Conservation (phyloP, 2,797 vertebrate species). For the Eutrigla gurnardus region DNA sequence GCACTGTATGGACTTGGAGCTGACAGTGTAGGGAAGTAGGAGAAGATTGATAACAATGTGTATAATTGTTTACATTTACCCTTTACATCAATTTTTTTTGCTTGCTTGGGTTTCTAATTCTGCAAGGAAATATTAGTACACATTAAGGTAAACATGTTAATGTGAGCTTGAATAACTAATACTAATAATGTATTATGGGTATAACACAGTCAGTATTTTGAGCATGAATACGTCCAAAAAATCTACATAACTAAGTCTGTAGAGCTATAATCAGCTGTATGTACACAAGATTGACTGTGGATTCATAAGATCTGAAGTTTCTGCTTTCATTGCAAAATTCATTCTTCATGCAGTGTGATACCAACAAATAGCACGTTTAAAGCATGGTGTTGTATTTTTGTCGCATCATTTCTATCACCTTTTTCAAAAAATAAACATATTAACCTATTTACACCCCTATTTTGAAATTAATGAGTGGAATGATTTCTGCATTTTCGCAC, state of each 20-base stretch:
- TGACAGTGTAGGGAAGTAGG: too few relatives aligned
- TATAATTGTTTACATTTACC: background rate
- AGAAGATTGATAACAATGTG: background rate
- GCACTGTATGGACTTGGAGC: too few relatives aligned
- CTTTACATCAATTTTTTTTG: too few relatives aligned
- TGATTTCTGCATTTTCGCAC: conserved; percentile 28
- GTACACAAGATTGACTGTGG: conserved; percentile 39
- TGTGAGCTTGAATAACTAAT: background rate
- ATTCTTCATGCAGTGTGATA: conserved; percentile 34
- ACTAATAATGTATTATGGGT: conserved; percentile 18
- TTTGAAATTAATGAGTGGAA: conserved; percentile 8
- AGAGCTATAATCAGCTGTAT: conserved; percentile 25
- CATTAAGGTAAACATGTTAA: conserved; percentile 5
- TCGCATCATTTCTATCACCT: conserved; percentile 19
- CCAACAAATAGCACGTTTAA: conserved; percentile 31
- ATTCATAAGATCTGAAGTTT: conserved; percentile 22
- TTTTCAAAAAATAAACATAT: background rate
- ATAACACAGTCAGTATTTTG: conserved; percentile 19
- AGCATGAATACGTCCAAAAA: conserved; percentile 25
- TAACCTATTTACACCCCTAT: conserved; percentile 29
- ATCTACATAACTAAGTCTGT: conserved; percentile 30
- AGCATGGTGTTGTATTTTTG: conserved; percentile 27
- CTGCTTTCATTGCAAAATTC: conserved; percentile 25
- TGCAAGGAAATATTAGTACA: background rate
- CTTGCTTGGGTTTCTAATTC: background rate